Evolutionary conservation across 30 jellyfish, hydroid and myxozoan species (phyloP), one percentile per base, ranked within the genome.

Genomic region (Hydractinia echinata): DNA sequence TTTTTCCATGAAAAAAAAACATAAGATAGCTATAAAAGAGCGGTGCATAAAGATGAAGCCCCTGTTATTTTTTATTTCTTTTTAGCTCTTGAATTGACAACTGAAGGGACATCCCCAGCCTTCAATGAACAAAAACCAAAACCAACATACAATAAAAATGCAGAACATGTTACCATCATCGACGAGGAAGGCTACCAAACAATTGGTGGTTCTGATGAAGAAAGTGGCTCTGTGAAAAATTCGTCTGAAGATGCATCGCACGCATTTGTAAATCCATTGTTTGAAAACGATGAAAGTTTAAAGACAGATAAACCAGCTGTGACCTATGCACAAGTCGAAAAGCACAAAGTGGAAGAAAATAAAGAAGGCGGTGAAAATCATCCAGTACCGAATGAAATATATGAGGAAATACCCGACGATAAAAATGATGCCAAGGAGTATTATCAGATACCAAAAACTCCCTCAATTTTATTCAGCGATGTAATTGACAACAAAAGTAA

Each of bases 181-280:
- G 74, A 8, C 9, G 74, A 64, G 10, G 51, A 64, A 64, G 74
- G 39, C 74, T 13, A 44, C 19, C 51, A 64, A 44, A 64, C 19
- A 44, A 64, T 64, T n/a, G 74, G 39, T 51, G 74, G 74, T 64
- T 44, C 74, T n/a, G 16, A n/a, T 64, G 39, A 64, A 7, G 74
- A 64, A 44, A 51, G 39, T 64, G 5, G 19, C 16, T 51, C 74
- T 64, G 6, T 64, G 74, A 64, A 44, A 13, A 51, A 64, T n/a
- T n/a, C 4, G 39, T 4, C 39, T 6, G 19, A 44, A 0, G 74
- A 64, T n/a, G 39, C 51, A 64, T 64, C 74, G 0, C 74, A 64
- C 39, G 74, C 51, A 7, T 64, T 64, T n/a, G 39, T n/a, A 7
- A 64, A 64, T 64, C 74, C 74, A n/a, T 64, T 64, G 74, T 64